Conservation (phyloP, 2,797 vertebrate genomes). For the Trematomus bernacchii region DNA sequence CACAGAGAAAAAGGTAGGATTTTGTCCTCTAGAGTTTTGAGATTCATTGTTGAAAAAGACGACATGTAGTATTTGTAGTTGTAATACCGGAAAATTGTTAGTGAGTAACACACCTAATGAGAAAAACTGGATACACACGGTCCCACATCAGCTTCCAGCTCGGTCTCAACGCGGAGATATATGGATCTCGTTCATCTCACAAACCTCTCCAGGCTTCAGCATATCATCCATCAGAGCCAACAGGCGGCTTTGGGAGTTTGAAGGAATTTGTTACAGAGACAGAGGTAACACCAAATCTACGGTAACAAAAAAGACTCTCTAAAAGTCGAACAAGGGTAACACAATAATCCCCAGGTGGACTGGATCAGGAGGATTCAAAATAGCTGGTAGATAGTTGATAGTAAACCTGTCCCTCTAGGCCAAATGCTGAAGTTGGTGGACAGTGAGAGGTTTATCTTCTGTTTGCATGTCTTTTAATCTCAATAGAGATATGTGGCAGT, state of each 20-base stretch:
- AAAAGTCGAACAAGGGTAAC: slow-evolving; percentile 51
- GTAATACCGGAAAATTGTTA: slow-evolving; percentile 15
- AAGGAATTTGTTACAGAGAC: slow-evolving; percentile 42
- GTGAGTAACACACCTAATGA: slow-evolving; percentile 39
- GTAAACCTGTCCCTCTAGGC: slow-evolving; percentile 20
- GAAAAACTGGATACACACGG: slow-evolving; percentile 23
- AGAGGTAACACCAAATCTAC: slow-evolving; percentile 36
- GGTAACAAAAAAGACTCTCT: slow-evolving; percentile 57
- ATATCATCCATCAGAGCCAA: slow-evolving; percentile 60
- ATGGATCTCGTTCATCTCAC: slow-evolving; percentile 38
- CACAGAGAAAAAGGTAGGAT: slow-evolving; percentile 22
- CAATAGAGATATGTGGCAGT: slow-evolving; percentile 10
- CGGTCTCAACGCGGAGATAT: slow-evolving; percentile 11
- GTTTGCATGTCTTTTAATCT: slow-evolving; percentile 14
- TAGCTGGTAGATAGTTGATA: slow-evolving; percentile 30
- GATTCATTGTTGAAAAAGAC: slow-evolving; percentile 6
- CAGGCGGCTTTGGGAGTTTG: slow-evolving; percentile 47
- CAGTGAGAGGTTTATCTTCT: not conserved
- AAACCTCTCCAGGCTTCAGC: slow-evolving; percentile 35
- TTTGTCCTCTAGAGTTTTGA: slow-evolving; percentile 27
- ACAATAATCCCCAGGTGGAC: slow-evolving; percentile 43
- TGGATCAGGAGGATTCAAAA: slow-evolving; percentile 41
- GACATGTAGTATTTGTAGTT: slow-evolving; percentile 15
- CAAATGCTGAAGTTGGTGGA: slow-evolving; percentile 1
- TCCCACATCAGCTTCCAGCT: slow-evolving; percentile 27